Percentiles rank a stretch among this genome's conserved stretches.
Evolutionary conservation across 2,888 invertebrate genomes (phyloP).

Genomic region (Drosophila macrospina): DNA sequence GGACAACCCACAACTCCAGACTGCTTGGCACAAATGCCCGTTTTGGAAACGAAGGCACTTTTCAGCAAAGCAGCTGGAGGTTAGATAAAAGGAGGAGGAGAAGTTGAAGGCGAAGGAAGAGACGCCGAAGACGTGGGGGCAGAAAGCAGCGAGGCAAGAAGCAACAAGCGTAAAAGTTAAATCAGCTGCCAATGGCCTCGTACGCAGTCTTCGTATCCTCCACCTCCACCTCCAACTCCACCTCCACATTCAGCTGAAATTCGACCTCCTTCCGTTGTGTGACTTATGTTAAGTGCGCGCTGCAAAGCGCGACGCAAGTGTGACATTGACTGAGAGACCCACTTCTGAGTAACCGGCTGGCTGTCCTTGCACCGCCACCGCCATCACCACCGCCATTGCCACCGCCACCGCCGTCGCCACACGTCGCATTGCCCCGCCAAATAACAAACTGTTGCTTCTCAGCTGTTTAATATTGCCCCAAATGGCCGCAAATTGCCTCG

Average conservation of each 20-base stretch:
- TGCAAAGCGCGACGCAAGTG: conserved; percentile 35
- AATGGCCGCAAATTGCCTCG: conserved; percentile 6
- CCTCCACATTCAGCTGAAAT: background rate
- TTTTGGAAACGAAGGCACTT: conserved; percentile 33
- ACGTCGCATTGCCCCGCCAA: conserved; percentile 13
- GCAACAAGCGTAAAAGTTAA: conserved; percentile 53
- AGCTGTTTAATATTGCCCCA: conserved; percentile 61
- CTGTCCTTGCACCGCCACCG: conserved; percentile 30
- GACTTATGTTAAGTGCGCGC: conserved; percentile 17
- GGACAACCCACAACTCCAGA: conserved; percentile 23
- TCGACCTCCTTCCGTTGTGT: conserved; percentile 5
- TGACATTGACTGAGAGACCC: conserved; percentile 81
- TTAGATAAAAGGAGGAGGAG: background rate
- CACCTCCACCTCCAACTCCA: background rate
- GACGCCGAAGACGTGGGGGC: too few relatives aligned
- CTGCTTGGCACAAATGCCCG: conserved; percentile 50
- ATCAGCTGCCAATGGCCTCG: conserved; percentile 51
- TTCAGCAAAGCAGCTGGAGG: conserved; percentile 10
- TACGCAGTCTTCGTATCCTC: conserved; percentile 18
- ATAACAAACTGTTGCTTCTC: conserved; percentile 80
- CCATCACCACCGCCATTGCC: conserved; percentile 13
- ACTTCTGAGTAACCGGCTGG: conserved; percentile 68
- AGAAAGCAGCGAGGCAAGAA: conserved; percentile 25
- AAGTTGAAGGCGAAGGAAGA: background rate
- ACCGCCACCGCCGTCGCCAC: conserved; percentile 7